These are phyloP conservation scores for Sebastolobus alascanus DNA, from an alignment of 2,797 vertebrate genomes.

Conservation along the genomic window DNA sequence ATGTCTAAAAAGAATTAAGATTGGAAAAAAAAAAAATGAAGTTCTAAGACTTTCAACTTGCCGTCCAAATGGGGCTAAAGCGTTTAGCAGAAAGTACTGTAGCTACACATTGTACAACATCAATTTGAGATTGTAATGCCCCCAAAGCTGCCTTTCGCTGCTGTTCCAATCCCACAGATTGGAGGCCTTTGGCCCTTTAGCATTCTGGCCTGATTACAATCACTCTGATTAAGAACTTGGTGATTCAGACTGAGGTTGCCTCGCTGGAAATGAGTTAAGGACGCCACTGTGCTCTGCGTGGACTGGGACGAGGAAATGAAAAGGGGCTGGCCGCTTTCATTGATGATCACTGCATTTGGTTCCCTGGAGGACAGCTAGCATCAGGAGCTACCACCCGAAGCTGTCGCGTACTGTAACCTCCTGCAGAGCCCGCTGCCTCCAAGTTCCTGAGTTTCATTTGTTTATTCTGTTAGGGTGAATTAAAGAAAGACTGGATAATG, in stretches of 20 bases:
- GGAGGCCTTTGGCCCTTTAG: conserved; percentile 93
- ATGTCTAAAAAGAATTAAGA: conserved; percentile 83
- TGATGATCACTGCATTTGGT: conserved; percentile 90
- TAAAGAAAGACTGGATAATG: conserved; percentile 79
- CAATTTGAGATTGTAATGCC: conserved; percentile 95
- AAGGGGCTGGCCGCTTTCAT: conserved; percentile 79
- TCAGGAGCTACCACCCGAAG: conserved; percentile 85
- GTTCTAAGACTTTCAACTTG: conserved; percentile 80
- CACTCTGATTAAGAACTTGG: conserved; percentile 92
- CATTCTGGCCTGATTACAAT: conserved; percentile 98
- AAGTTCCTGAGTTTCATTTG: conserved; percentile 93
- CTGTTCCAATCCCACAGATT: conserved; percentile 89
- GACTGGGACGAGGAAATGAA: conserved; percentile 75
- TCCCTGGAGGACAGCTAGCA: conserved; percentile 80
- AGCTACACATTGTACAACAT: conserved; percentile 86
- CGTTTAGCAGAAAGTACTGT: conserved; percentile 81
- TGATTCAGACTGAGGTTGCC: conserved; percentile 88
- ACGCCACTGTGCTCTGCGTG: conserved; percentile 80
- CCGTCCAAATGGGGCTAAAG: conserved; percentile 80
- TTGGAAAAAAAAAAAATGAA: conserved; percentile 64
- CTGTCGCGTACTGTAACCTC: conserved; percentile 79
- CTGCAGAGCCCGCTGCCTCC: conserved; percentile 87
- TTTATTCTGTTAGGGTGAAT: conserved; percentile 88
- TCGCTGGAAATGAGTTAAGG: conserved; percentile 84
- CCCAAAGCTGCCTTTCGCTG: conserved; percentile 90